Conservation (phyloP, 2,113 vertebrate genomes). For the Ptilorrhoa leucosticta region DNA sequence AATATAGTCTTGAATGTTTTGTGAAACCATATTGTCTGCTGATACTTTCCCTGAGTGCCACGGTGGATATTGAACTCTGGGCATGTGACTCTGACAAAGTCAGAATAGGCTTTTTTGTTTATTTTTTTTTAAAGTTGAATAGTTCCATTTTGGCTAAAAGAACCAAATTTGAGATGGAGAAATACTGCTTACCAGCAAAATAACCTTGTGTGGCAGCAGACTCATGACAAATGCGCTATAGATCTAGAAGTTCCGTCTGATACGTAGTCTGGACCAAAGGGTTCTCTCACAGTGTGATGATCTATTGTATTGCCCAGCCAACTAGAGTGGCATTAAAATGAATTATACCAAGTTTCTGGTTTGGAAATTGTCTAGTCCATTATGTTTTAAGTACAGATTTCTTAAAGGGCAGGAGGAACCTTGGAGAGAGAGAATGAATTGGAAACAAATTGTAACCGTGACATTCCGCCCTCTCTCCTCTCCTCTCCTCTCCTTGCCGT, state of each 20-base stretch:
- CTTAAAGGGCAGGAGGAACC: conserved; percentile 37
- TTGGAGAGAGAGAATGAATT: conserved; percentile 33
- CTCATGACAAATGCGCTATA: background rate
- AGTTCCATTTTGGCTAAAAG: conserved; percentile 1
- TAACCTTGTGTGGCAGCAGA: background rate
- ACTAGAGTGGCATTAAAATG: conserved; percentile 47
- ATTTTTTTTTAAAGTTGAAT: background rate
- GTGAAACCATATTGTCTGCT: background rate
- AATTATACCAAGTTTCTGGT: conserved; percentile 32
- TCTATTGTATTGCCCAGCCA: conserved; percentile 46
- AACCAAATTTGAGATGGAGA: background rate
- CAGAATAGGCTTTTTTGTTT: background rate
- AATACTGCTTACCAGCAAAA: background rate
- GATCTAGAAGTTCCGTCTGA: conserved; percentile 16
- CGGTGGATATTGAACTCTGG: background rate
- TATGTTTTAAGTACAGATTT: conserved; percentile 41
- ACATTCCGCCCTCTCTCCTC: conserved; percentile 5
- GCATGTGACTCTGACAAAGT: background rate
- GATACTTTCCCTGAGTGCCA: background rate
- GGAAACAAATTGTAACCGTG: background rate
- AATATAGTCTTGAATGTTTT: background rate
- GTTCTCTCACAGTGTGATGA: background rate
- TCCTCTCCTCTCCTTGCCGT: background rate
- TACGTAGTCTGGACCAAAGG: conserved; percentile 29
- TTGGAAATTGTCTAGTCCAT: conserved; percentile 46